phyloP scores from a whole-genome alignment of 2,113 vertebrate species.

The Rhegmatorhina hoffmannsi region DNA sequence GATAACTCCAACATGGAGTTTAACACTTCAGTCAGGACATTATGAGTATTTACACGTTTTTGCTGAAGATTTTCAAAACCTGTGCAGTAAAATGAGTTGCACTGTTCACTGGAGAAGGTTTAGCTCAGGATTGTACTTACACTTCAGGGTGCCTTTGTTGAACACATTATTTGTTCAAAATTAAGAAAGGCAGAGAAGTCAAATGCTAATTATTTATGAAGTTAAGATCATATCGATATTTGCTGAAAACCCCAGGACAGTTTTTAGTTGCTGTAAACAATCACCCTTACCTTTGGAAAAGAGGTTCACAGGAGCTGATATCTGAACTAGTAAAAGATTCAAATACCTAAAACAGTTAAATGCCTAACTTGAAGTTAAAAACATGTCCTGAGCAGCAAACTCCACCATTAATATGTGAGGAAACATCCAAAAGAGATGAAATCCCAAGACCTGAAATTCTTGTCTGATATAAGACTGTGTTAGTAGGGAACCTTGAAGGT shows the following conservation, averaged over 20 bases:
- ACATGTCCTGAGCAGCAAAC: not conserved
- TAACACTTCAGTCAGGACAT: not conserved
- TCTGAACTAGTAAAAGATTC: not conserved
- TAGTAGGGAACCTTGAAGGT: not conserved
- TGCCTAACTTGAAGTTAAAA: not conserved
- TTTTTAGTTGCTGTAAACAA: not conserved
- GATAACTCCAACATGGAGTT: not conserved
- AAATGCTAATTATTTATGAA: not conserved
- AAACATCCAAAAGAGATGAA: not conserved
- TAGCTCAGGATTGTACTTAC: not conserved
- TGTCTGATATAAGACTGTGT: not conserved
- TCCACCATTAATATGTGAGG: not conserved
- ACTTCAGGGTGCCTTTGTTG: not conserved
- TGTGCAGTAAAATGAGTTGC: not conserved
- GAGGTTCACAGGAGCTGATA: not conserved
- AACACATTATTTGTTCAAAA: not conserved
- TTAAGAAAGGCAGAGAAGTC: not conserved
- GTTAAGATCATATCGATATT: not conserved
- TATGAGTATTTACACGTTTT: not conserved
- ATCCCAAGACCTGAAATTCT: not conserved
- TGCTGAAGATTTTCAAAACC: not conserved
- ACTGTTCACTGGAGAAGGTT: not conserved
- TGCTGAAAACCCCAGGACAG: not conserved
- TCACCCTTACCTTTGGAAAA: not conserved
- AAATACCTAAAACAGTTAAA: not conserved